Percentiles rank a stretch among this genome's conserved stretches.
phyloP scores from a whole-genome alignment of 2,888 invertebrate species.

The Luffia ferchaultella region DNA sequence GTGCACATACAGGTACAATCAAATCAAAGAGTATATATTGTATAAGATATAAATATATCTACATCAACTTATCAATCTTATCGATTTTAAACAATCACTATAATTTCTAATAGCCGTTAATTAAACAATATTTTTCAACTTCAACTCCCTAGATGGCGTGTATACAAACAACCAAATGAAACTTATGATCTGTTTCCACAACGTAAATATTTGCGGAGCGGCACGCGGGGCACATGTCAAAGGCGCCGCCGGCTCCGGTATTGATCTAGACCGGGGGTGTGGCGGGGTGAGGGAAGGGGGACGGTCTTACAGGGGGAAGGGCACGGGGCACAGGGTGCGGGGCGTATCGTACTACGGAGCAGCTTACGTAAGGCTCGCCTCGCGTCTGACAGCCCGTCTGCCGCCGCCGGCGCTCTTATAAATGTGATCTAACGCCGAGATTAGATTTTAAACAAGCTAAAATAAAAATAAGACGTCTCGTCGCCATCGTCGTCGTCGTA shows the following conservation, averaged over 20 bases:
- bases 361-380: conserved; percentile 54
- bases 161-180: conserved; percentile 39
- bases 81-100: too few relatives aligned
- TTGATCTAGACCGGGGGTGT: conserved; percentile 50
- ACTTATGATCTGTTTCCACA: conserved; percentile 60
- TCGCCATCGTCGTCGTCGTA: background rate
- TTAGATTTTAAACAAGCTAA: background rate
- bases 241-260: conserved; percentile 55
- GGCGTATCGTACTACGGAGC: conserved; percentile 23
- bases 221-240: conserved; percentile 61
- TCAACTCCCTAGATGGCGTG: too few relatives aligned
- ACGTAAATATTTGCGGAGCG: conserved; percentile 61
- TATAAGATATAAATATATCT: too few relatives aligned
- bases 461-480: background rate
- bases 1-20: too few relatives aligned
- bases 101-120: too few relatives aligned
- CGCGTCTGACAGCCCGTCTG: conserved; percentile 58
- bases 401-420: conserved; percentile 26
- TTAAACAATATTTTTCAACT: conserved; percentile 30
- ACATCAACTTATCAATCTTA: too few relatives aligned
- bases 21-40: too few relatives aligned
- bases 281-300: conserved; percentile 12
- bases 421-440: background rate
- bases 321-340: conserved; percentile 36
- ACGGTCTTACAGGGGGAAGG: conserved; percentile 19